Evolutionary conservation across 2,888 invertebrate species (phyloP).

Genomic region (Holacanthella duospinosa): DNA sequence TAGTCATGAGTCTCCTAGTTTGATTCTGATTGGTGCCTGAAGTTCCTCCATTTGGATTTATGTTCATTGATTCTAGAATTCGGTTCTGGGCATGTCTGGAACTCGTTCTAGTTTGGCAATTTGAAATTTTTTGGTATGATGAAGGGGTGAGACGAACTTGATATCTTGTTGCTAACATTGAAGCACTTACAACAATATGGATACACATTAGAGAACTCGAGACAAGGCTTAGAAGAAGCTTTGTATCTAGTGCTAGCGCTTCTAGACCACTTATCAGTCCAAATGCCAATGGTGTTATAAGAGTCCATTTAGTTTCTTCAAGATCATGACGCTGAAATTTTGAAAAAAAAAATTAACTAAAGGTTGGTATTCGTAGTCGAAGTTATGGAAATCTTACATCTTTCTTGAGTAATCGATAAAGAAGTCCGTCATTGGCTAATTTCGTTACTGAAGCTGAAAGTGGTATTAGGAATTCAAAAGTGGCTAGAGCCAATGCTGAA

Average conservation of each 20-base stretch:
- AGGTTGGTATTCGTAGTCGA: background rate
- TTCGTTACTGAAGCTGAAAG: constrained; percentile 27
- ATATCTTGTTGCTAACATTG: constrained; percentile 34
- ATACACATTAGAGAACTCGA: constrained; percentile 32
- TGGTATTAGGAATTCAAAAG: constrained; percentile 37
- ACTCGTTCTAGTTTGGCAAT: constrained; percentile 16
- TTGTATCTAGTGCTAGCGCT: constrained; percentile 34
- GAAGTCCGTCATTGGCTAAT: constrained; percentile 33
- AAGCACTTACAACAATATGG: constrained; percentile 32
- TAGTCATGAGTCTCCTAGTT: constrained; percentile 30
- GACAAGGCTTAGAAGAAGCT: constrained; percentile 30
- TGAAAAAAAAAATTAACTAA: too few relatives aligned
- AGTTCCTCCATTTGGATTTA: constrained; percentile 14
- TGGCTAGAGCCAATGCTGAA: constrained; percentile 31
- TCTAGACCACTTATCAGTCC: constrained; percentile 32
- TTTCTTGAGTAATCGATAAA: constrained; percentile 36
- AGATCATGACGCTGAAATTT: background rate
- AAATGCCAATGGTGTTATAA: constrained; percentile 31
- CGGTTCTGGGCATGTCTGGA: background rate
- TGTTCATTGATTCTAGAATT: background rate
- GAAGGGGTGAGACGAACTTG: constrained; percentile 16
- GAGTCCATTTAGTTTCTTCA: constrained; percentile 21
- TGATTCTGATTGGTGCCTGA: constrained; percentile 16
- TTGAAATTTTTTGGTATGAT: constrained; percentile 7
- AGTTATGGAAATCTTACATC: constrained; percentile 19